Evolutionary conservation across 2,888 invertebrate species (phyloP), one percentile per base, ranked within the genome.

Genomic region (Encarsia formosa): DNA sequence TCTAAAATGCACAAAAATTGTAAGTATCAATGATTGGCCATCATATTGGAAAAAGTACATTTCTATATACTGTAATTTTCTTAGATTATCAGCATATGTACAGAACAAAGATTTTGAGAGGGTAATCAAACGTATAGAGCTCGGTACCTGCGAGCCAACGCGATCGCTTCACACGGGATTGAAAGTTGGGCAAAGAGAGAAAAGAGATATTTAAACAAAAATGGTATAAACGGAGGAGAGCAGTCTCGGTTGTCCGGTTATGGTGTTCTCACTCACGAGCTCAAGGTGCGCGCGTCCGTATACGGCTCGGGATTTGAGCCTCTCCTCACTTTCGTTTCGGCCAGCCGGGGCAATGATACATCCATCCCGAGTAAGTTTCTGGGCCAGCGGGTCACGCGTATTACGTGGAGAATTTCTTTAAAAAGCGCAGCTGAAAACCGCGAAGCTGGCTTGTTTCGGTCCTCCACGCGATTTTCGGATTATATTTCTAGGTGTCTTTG

Each of bases 231-330:
- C 29, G 35, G 39, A n/a, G 19, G 11, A 37, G 24, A 42, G 52
- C 40, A 39, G 35, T 23, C 46, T 46, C 34, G n/a, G 15, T 42
- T 52, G 29, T 22, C 52, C 48, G 40, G 44, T 35, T 53, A 49
- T 53, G 52, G 52, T 35, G 6, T 43, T 52, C 52, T 45, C 45
- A n/a, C 22, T 15, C 34, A 15, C 16, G 15, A 9, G 34, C 5
- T 15, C 34, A 18, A 13, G 32, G 5, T 3, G 3, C 8, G 15
- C 34, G 34, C n/a, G 57, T 46, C 67, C 67, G 63, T 66, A 66
- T 68, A 68, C 63, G 69, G 68, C 56, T 48, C 56, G 61, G 49
- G 55, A 64, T 63, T 69, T 63, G 58, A 65, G 65, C 26, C 26
- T 6, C n/a, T n/a, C n/a, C 57, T 60, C 56, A 63, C 62, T 65